Conservation (phyloP, 2,888 invertebrate species). For the Dione juno region DNA sequence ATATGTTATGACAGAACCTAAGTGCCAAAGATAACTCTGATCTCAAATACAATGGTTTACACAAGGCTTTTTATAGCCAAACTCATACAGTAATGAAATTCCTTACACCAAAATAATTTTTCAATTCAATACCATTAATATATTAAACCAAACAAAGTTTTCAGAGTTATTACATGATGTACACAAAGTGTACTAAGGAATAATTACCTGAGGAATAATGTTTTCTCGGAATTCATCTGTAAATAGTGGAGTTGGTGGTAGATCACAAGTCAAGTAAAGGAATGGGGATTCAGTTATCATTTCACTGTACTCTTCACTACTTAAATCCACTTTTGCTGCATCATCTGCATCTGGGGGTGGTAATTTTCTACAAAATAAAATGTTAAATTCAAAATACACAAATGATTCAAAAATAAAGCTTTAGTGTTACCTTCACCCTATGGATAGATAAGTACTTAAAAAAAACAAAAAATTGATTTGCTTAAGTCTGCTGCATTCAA, state of each 20-base stretch:
- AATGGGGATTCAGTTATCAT: slow-evolving; percentile 95
- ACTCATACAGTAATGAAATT: no score
- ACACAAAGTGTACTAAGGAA: neutral
- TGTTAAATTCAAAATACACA: neutral
- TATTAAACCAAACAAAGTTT: no score
- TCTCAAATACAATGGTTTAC: no score
- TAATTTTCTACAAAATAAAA: slow-evolving; percentile 86
- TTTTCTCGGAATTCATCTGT: slow-evolving; percentile 99
- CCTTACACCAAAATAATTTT: no score
- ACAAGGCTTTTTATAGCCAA: no score
- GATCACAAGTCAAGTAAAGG: slow-evolving; percentile 97
- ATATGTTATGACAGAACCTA: no score
- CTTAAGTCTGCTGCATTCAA: no score
- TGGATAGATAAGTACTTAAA: no score
- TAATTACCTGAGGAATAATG: slow-evolving; percentile 96
- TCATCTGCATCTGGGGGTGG: slow-evolving; percentile 96
- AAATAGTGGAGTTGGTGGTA: slow-evolving; percentile 98
- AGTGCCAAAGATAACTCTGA: no score
- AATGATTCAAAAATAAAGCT: neutral
- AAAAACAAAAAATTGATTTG: no score
- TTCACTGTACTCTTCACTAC: slow-evolving; percentile 94
- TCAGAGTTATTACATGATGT: neutral
- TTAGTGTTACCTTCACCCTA: no score
- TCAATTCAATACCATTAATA: no score
- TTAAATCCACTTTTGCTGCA: slow-evolving; percentile 91